phyloP scores from a whole-genome alignment of 2,888 invertebrate species.

The Pogonocherus hispidulus region DNA sequence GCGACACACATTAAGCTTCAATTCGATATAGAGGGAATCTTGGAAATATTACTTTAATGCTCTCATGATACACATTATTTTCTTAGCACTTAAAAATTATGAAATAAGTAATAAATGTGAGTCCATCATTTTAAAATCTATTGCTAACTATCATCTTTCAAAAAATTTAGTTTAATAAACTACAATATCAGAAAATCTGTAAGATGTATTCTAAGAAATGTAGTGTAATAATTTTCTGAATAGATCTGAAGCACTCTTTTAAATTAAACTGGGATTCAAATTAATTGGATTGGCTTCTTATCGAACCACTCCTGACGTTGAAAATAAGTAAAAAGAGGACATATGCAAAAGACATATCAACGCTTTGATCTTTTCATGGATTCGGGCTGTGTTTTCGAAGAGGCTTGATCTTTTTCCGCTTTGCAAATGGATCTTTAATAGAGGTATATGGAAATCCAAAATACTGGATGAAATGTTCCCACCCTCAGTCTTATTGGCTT shows the following conservation, averaged over 20 bases:
- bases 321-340: neutral
- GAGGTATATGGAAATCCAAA: constrained; percentile 19
- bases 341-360: constrained; percentile 10
- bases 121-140: no score
- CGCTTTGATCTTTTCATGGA: constrained; percentile 24
- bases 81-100: no score
- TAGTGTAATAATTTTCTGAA: no score
- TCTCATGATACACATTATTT: neutral
- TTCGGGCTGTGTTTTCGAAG: constrained; percentile 6
- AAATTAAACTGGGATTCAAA: neutral
- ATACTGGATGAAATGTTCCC: constrained; percentile 8
- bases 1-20: neutral
- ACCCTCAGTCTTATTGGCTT: constrained; percentile 2
- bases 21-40: neutral
- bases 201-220: no score
- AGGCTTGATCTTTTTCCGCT: constrained; percentile 18
- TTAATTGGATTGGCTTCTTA: neutral
- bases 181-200: no score
- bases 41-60: constrained; percentile 15
- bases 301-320: neutral
- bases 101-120: no score
- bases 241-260: neutral
- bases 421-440: constrained; percentile 21
- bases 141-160: no score
- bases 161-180: no score